Conservation (phyloP, 2,888 invertebrate genomes). For the Apomyelois bistriatella region DNA sequence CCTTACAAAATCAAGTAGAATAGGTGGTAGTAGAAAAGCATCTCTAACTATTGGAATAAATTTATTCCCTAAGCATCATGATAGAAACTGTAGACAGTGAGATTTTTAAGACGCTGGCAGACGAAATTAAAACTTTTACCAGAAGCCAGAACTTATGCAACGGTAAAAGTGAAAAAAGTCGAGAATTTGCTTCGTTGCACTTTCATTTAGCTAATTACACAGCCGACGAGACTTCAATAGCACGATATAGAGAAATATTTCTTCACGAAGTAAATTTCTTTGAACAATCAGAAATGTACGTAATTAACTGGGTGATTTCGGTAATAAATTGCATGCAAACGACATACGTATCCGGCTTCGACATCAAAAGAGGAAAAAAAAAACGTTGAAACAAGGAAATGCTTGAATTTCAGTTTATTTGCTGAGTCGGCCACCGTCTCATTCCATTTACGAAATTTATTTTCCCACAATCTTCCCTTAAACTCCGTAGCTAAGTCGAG, state of each 20-base stretch:
- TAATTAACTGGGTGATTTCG: conserved; percentile 20
- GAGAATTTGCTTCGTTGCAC: conserved; percentile 24
- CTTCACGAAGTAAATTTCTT: background rate
- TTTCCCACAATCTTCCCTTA: conserved; percentile 48
- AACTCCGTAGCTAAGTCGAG: conserved; percentile 39
- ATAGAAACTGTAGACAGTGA: conserved; percentile 13
- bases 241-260: background rate
- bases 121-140: conserved; percentile 29
- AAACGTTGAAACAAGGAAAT: conserved; percentile 27
- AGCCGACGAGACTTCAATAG: conserved; percentile 22
- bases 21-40: no score
- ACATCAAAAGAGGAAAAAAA: conserved; percentile 31
- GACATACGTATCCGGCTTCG: conserved; percentile 14
- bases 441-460: conserved; percentile 54
- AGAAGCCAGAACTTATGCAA: conserved; percentile 28
- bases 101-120: conserved; percentile 24
- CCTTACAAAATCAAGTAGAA: no score
- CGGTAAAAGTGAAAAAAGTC: conserved; percentile 25
- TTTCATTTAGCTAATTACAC: conserved; percentile 31
- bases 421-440: conserved; percentile 36
- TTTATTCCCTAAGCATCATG: background rate
- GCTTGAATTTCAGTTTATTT: conserved; percentile 34
- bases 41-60: no score
- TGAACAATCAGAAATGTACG: conserved; percentile 15
- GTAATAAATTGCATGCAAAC: conserved; percentile 22